Evolutionary conservation across 1,140 invertebrate species (phyloP).

Genomic region (Reticulitermes speratus): DNA sequence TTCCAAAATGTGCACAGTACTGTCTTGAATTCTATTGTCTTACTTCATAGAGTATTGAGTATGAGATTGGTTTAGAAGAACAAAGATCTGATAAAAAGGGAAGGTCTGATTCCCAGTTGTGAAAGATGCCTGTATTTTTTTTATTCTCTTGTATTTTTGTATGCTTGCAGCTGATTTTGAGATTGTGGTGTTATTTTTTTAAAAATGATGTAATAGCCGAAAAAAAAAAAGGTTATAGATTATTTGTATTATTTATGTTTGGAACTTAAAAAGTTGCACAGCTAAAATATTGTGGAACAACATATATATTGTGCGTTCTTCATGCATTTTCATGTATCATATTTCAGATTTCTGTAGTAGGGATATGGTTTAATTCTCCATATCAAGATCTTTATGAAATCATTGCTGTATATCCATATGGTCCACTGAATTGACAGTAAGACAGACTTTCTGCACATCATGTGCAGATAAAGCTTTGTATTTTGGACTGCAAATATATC

Average conservation of each 20-base stretch:
- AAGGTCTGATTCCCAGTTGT: constrained; percentile 5
- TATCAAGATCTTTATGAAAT: background rate
- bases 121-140: constrained; percentile 25
- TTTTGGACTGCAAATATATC: background rate
- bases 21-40: constrained; percentile 25
- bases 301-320: background rate
- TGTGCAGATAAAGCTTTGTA: background rate
- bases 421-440: background rate
- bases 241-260: background rate
- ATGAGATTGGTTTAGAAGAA: background rate
- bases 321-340: background rate
- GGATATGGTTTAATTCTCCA: background rate
- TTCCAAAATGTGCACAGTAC: constrained; percentile 29
- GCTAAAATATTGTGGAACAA: background rate
- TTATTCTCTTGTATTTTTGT: constrained; percentile 29
- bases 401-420: background rate
- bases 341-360: background rate
- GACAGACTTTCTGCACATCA: background rate
- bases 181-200: constrained; percentile 31
- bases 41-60: constrained; percentile 6
- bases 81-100: constrained; percentile 8
- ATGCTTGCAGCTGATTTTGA: constrained; percentile 29
- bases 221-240: background rate
- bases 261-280: constrained; percentile 25
- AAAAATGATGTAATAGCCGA: background rate